Evolutionary conservation across 2,113 vertebrate genomes (phyloP).

Genomic region (Perccottus glenii): DNA sequence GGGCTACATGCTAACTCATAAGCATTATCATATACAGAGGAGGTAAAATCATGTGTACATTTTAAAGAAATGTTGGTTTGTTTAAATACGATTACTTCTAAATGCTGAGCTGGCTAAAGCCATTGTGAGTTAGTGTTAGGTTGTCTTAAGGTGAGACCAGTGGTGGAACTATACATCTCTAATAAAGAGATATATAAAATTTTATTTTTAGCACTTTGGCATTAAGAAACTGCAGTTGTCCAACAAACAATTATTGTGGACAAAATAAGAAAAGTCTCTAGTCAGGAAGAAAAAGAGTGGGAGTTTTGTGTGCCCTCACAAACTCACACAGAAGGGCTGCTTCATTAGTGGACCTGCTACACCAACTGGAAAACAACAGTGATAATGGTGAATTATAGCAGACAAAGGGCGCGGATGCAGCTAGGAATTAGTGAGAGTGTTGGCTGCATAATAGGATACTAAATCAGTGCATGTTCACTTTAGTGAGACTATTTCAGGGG

Average conservation of each 20-base stretch:
- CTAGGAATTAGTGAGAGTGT: neutral
- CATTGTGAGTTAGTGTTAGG: neutral
- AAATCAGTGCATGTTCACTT: neutral
- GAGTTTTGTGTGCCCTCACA: neutral
- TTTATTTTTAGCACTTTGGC: too few relatives aligned
- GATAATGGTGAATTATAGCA: neutral
- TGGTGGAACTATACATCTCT: neutral
- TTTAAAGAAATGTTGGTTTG: too few relatives aligned
- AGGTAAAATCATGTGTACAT: neutral
- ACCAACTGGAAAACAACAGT: neutral
- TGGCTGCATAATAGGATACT: neutral
- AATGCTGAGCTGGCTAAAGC: too few relatives aligned
- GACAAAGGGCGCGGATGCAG: neutral
- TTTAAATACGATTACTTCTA: too few relatives aligned
- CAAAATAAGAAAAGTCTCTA: neutral
- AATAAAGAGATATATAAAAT: too few relatives aligned
- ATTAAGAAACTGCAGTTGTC: neutral
- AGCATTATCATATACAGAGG: too few relatives aligned
- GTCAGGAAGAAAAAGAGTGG: neutral
- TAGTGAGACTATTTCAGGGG: conserved; percentile 1
- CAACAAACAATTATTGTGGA: neutral
- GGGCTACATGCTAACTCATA: too few relatives aligned
- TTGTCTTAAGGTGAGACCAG: neutral
- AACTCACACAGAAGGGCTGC: neutral
- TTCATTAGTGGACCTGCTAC: neutral